Base-by-base conservation (phyloP, 1,140 invertebrate species). In the Achroia grisella region DNA sequence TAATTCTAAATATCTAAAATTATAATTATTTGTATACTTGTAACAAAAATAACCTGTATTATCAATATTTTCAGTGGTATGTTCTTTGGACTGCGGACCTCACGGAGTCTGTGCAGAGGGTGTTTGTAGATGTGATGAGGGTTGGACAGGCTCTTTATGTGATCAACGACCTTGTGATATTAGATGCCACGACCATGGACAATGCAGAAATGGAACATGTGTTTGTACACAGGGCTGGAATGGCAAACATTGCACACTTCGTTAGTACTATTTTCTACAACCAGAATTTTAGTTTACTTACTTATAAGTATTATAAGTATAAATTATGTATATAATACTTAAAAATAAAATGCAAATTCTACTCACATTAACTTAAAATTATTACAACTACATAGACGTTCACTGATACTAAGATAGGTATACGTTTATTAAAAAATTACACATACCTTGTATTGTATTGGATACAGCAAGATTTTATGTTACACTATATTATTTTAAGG, bases 161-260 rank as follows among this genome's bases (percentile, higher is more conserved):
- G 95, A 98, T 78, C 92, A 94, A 66, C 88, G 94, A 49, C 93
- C 94, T 9, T 97, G 96, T 81, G 95, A 97, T 71, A 74, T 90
- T n/a, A 92, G 98, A 41, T 97, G 97, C 74, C 91, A 92, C n/a
- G 95, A 97, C 60, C 95, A 97, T 67, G 98, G 98, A 0, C 94
- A 97, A 76, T 99, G 98, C 84, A 93, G 95, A 71, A 98, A 99
- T 80, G 98, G 98, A 27, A 98, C 95, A 14, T 99, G 98, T 79
- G 92, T 97, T 33, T 99, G 98, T 81, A 93, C 94, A 11, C 94
- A 96, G 80, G 98, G 98, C 44, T 99, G 97, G 97, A 99, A 98
- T 86, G 97, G 97, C 52, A 91, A 93, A 64, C 96, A 98, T 71
- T 99, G 97, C 86, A 97, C 96, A 27, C 81, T 98, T 62, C 94